These are phyloP conservation scores for Micropterix aruncella DNA, from an alignment of 2,888 invertebrate species.

Conservation along the genomic window DNA sequence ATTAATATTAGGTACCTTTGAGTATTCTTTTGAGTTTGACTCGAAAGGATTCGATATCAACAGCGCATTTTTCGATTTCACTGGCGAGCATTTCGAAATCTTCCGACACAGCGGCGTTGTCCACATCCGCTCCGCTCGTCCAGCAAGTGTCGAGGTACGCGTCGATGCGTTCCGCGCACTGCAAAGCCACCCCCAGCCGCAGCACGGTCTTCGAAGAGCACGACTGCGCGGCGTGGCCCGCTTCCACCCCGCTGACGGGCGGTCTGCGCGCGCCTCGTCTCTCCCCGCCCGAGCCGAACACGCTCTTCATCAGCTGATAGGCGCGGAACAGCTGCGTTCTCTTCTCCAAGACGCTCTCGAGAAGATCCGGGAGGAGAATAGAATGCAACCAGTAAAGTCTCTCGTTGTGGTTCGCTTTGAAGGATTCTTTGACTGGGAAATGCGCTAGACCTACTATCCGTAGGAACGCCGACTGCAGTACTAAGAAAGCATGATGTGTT, in stretches of 20 bases:
- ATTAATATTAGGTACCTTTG: not conserved
- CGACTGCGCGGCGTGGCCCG: not conserved
- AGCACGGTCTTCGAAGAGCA: not conserved
- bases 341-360: conserved; percentile 21
- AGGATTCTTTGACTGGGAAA: conserved; percentile 14
- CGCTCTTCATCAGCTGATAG: conserved; percentile 28
- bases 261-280: not conserved
- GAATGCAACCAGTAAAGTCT: conserved; percentile 30
- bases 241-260: not conserved
- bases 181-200: not conserved
- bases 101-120: not conserved
- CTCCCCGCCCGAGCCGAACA: not conserved
- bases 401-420: conserved; percentile 31
- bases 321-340: conserved; percentile 16
- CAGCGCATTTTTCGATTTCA: not conserved
- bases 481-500: conserved; percentile 33
- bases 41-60: not conserved
- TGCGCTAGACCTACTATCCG: conserved; percentile 31
- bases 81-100: not conserved
- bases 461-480: conserved; percentile 30
- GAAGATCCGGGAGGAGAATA: conserved; percentile 19
- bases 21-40: not conserved
- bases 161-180: not conserved
- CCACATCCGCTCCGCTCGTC: not conserved
- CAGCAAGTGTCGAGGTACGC: not conserved